Conservation (phyloP, 53 echinoderm and acorn worm species). For the Paelopatides confundens region DNA sequence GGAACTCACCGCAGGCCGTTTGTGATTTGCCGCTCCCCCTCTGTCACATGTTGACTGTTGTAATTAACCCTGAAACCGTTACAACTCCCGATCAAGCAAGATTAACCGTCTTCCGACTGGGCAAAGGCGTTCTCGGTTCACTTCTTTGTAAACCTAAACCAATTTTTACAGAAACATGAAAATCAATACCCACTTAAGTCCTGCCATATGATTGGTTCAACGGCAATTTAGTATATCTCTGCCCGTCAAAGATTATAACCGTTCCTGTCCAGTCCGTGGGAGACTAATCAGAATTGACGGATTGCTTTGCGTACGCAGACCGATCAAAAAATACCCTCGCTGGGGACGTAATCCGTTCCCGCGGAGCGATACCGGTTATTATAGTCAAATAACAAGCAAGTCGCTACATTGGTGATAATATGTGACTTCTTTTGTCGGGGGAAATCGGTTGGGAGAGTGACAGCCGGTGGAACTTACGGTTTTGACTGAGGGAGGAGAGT, state of each 20-base stretch:
- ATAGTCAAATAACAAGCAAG: not conserved
- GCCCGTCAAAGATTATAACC: constrained; percentile 37
- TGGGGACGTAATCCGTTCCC: constrained; percentile 18
- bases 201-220: not conserved
- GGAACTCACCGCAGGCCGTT: not conserved
- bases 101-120: not conserved
- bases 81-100: not conserved
- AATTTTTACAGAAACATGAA: constrained; percentile 36
- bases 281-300: not conserved
- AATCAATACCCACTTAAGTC: constrained; percentile 23
- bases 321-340: constrained; percentile 25
- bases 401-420: not conserved
- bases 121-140: constrained; percentile 35
- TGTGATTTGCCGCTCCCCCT: not conserved
- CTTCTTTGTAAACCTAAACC: constrained; percentile 32
- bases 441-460: constrained; percentile 24
- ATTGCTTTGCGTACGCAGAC: constrained; percentile 3
- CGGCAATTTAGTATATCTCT: constrained; percentile 20
- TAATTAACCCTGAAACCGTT: constrained; percentile 39
- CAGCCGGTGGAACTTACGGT: not conserved
- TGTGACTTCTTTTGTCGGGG: not conserved
- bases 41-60: constrained; percentile 7
- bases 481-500: constrained; percentile 9
- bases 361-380: constrained; percentile 19
- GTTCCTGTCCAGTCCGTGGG: constrained; percentile 16